phyloP scores from a whole-genome alignment of 2,888 invertebrate species.

The Chrysotoxum bicinctum region DNA sequence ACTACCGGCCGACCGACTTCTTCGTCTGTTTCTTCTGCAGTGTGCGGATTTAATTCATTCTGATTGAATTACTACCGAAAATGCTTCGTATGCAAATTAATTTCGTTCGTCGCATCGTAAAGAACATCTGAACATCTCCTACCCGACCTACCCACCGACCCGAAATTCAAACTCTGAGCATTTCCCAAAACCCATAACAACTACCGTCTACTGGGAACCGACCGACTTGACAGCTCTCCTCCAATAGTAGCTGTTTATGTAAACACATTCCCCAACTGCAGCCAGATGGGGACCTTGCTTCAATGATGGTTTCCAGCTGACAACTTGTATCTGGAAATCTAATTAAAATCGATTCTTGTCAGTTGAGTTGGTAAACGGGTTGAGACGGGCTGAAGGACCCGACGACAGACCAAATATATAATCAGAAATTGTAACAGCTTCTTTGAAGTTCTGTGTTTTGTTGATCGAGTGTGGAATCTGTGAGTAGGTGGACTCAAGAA shows the following conservation, averaged over 20 bases:
- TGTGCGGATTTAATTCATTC: slow-evolving; percentile 68
- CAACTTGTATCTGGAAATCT: slow-evolving; percentile 56
- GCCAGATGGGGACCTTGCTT: slow-evolving; percentile 25
- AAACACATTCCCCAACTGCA: slow-evolving; percentile 39
- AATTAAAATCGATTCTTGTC: slow-evolving; percentile 71
- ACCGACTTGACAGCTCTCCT: slow-evolving; percentile 3
- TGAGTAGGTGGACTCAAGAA: slow-evolving; percentile 45
- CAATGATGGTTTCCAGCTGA: slow-evolving; percentile 21
- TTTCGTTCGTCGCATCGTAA: slow-evolving; percentile 30
- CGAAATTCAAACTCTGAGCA: background rate
- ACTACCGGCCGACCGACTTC: slow-evolving; percentile 15
- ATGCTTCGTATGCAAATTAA: slow-evolving; percentile 68
- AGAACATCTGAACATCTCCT: no score
- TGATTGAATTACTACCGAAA: slow-evolving; percentile 69
- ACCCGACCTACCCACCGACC: background rate
- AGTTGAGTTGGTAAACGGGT: slow-evolving; percentile 39
- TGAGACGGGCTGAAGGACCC: slow-evolving; percentile 1
- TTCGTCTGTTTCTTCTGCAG: slow-evolving; percentile 31
- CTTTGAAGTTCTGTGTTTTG: slow-evolving; percentile 35
- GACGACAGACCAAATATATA: slow-evolving; percentile 14
- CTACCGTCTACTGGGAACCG: background rate
- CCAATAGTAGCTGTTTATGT: slow-evolving; percentile 22
- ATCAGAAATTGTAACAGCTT: slow-evolving; percentile 58
- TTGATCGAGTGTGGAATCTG: slow-evolving; percentile 49
- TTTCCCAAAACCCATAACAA: slow-evolving; percentile 11